Base-by-base conservation (phyloP, 2,113 vertebrate genomes). In the Spea multiplicata region DNA sequence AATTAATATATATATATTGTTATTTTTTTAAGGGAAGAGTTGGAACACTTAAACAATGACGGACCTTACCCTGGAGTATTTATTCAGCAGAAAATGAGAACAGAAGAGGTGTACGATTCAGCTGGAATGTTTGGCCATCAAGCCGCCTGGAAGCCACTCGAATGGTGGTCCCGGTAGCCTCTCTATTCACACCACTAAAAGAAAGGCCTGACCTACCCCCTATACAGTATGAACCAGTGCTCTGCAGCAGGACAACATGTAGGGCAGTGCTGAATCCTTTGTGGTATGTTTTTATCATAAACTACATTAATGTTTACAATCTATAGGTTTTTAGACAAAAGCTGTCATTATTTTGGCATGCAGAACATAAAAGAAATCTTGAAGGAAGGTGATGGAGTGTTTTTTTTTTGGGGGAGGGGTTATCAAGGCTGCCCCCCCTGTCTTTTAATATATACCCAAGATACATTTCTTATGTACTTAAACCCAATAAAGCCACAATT, bases 101-200 rank as follows among this genome's bases (percentile, higher is more conserved):
- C 80, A 93, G 96, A 8, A 97, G 99, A 85, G 97, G 97, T 10
- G 95, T 97, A 71, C 93, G 97, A 6, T 98, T 99, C 90, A 99
- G 97, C 88, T 99, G 97, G 97, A 99, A 99, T 46, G 97, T 98
- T 30, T 99, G 97, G 97, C 97, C 97, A 12, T 99, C 97, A 30
- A 98, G 96, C 89, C 94, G 97, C 3, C 86, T 99, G 67, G 97
- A 99, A 89, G 97, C 97, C 70, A 98, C 97, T 0, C 92, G 97
- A 68, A 99, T 99, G 97, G 97, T 99, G 0, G 97, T 98, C 3
- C 97, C 96, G 0, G 93, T 99, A 83, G 94, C 96, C 5, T 84
- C 94, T 4, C 91, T 99, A 16, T 94, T 98, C 84, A 98, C 95
- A 0, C 97, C 96, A 0, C 84, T 99, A 70, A 97, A 92, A 83